Conservation (phyloP, 2,113 vertebrate genomes). For the Tupaia tana region DNA sequence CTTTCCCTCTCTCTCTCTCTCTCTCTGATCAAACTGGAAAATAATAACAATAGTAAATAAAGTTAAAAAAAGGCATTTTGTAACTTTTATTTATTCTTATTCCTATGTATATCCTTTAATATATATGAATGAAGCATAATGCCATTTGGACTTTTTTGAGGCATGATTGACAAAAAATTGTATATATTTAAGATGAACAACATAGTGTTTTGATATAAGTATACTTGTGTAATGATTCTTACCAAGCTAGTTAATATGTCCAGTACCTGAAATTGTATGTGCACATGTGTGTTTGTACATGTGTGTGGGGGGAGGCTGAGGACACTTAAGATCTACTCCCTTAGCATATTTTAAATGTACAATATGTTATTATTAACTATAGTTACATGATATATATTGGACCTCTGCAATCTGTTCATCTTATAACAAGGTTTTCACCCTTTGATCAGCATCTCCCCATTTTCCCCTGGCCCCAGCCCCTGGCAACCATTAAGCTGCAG, state of each 20-base stretch:
- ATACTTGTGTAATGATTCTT: not conserved
- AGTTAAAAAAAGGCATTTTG: not conserved
- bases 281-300: too few species aligned
- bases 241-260: not conserved
- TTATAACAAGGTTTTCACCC: not conserved
- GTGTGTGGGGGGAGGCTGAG: too few species aligned
- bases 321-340: not conserved
- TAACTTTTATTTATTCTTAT: not conserved
- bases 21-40: too few species aligned
- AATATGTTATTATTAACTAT: not conserved
- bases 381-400: not conserved
- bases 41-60: too few species aligned
- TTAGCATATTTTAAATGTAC: not conserved
- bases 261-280: not conserved
- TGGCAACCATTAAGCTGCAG: not conserved
- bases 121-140: not conserved
- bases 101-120: not conserved
- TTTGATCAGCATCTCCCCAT: not conserved
- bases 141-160: not conserved
- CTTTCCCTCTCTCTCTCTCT: too few species aligned
- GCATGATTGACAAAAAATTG: not conserved
- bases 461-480: not conserved
- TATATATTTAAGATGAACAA: not conserved
- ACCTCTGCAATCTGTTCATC: not conserved
- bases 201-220: not conserved